A percentile compares a stretch with the other conserved stretches of the same genome.
These are phyloP conservation scores for Antheraea assamensis DNA, from an alignment of 2,888 invertebrate species.

Conservation along the genomic window DNA sequence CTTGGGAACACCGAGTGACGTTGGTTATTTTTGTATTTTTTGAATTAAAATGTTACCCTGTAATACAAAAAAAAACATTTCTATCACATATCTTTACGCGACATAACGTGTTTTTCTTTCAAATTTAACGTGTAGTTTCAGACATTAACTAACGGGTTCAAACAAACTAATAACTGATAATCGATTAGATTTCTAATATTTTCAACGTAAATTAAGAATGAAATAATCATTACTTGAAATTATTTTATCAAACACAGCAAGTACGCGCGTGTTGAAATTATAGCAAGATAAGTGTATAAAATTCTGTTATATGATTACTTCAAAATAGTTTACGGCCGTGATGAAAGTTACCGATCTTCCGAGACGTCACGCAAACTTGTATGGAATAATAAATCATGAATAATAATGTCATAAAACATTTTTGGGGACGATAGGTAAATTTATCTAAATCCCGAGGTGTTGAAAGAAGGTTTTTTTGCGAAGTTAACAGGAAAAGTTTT, in stretches of 20 bases:
- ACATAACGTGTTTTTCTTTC: too few relatives aligned
- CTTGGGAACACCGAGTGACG: too few relatives aligned
- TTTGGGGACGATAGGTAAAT: not conserved
- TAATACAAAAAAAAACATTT: too few relatives aligned
- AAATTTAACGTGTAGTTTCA: too few relatives aligned
- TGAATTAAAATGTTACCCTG: too few relatives aligned
- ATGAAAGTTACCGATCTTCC: not conserved
- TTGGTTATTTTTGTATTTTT: too few relatives aligned
- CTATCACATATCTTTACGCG: too few relatives aligned
- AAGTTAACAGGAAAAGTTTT: not conserved
- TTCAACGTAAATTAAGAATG: too few relatives aligned
- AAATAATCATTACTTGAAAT: too few relatives aligned
- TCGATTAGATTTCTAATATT: too few relatives aligned
- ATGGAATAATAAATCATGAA: not conserved
- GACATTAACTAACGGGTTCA: too few relatives aligned
- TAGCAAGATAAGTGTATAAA: not conserved
- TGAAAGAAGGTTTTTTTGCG: not conserved
- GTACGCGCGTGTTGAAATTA: not conserved
- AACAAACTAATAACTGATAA: too few relatives aligned
- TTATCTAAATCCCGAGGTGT: conserved; percentile 1
- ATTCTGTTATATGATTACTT: not conserved
- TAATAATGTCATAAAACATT: not conserved
- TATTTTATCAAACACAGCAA: not conserved
- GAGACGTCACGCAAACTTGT: not conserved
- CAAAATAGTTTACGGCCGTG: not conserved